Evolutionary conservation across 2,888 invertebrate species (phyloP).

Genomic region (Tyria jacobaeae): DNA sequence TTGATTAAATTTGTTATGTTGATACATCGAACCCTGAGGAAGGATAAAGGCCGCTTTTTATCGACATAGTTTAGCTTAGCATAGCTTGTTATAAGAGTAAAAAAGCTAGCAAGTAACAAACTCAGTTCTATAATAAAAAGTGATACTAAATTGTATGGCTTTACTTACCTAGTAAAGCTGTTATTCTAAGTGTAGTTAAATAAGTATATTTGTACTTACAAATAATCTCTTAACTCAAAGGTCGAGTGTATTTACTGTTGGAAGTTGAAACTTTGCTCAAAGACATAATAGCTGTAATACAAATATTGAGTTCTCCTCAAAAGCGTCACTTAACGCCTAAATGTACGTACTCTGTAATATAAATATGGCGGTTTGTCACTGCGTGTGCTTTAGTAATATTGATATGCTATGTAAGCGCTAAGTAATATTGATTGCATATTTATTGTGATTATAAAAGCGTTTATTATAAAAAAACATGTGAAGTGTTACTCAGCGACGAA

Average conservation of each 20-base stretch:
- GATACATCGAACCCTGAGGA: neutral
- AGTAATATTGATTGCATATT: conserved; percentile 3
- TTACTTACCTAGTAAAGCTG: neutral
- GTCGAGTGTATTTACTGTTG: conserved; percentile 9
- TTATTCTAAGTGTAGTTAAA: conserved; percentile 3
- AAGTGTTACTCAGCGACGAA: too few relatives aligned
- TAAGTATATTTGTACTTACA: conserved; percentile 4
- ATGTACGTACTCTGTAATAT: conserved; percentile 9
- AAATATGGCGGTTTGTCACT: conserved; percentile 11
- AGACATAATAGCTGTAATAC: conserved; percentile 14
- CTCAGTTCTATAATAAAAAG: neutral
- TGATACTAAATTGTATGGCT: neutral
- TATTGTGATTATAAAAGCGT: neutral
- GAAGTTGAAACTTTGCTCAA: conserved; percentile 17
- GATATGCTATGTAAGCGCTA: conserved; percentile 6
- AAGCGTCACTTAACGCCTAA: conserved; percentile 16
- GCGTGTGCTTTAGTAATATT: conserved; percentile 4
- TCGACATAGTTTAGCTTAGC: too few relatives aligned
- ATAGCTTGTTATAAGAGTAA: too few relatives aligned
- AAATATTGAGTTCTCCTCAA: conserved; percentile 15
- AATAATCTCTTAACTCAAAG: conserved; percentile 11
- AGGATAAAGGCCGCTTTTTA: too few relatives aligned
- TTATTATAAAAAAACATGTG: neutral
- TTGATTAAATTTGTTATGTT: too few relatives aligned
- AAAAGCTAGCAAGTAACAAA: neutral